phyloP scores from a whole-genome alignment of 2,113 vertebrate genomes.

The Chamaea fasciata region DNA sequence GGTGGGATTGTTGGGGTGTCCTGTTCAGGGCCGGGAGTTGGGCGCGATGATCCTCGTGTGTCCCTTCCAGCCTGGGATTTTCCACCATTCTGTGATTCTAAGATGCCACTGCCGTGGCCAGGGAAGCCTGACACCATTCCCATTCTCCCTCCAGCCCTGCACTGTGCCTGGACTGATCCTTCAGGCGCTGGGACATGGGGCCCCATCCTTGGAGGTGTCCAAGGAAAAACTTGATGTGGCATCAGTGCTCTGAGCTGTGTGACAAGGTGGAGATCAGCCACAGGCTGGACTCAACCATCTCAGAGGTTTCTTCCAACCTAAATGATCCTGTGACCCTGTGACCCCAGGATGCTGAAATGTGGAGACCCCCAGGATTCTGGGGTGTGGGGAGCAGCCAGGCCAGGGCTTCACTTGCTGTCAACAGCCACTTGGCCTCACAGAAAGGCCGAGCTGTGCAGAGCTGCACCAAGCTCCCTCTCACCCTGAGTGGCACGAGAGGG shows the following conservation, averaged over 20 bases:
- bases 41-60: accelerated
- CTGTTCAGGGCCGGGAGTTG: background rate
- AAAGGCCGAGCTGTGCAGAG: background rate
- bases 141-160: background rate
- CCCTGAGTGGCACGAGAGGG: background rate
- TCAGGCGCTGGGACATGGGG: background rate
- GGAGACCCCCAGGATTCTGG: background rate
- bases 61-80: background rate
- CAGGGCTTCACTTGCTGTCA: accelerated
- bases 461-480: accelerated
- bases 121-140: background rate
- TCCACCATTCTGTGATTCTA: background rate
- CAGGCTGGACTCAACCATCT: accelerated
- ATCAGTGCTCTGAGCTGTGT: background rate
- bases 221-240: background rate
- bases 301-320: background rate
- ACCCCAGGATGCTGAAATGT: background rate
- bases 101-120: background rate
- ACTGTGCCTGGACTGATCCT: background rate
- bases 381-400: background rate
- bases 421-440: accelerated
- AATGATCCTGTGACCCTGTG: background rate
- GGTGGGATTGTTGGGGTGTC: background rate
- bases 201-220: background rate
- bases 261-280: background rate